Conservation (phyloP, 2,113 vertebrate species). For the Megaleporinus macrocephalus region DNA sequence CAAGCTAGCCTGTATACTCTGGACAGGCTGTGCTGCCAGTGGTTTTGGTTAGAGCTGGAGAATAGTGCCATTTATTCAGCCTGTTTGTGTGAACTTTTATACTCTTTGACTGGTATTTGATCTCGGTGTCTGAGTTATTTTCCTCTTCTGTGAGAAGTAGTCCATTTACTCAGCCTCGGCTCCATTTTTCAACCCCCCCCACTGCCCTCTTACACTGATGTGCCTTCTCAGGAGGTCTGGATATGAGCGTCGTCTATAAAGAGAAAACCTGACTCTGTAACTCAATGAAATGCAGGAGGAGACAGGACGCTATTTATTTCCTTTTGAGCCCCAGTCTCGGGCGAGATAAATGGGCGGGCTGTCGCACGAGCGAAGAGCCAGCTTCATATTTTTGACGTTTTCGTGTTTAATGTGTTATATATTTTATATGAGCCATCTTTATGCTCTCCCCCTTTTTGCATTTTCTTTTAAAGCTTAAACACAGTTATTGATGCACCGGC, state of each 20-base stretch:
- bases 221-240: slow-evolving; percentile 59
- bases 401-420: slow-evolving; percentile 81
- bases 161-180: slow-evolving; percentile 19
- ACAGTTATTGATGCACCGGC: slow-evolving; percentile 92
- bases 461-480: slow-evolving; percentile 95
- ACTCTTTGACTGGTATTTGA: slow-evolving; percentile 42
- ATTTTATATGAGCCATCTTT: slow-evolving; percentile 76
- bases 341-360: slow-evolving; percentile 78
- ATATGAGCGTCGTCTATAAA: slow-evolving; percentile 67
- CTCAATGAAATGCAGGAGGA: slow-evolving; percentile 74
- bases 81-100: slow-evolving; percentile 37
- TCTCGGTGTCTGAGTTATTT: slow-evolving; percentile 46
- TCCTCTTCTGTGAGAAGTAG: slow-evolving; percentile 26
- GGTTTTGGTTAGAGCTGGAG: slow-evolving; percentile 20
- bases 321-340: slow-evolving; percentile 63
- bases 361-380: slow-evolving; percentile 74
- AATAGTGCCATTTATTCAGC: slow-evolving; percentile 20
- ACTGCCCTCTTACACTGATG: slow-evolving; percentile 44
- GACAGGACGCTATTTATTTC: slow-evolving; percentile 75
- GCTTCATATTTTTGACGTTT: slow-evolving; percentile 85
- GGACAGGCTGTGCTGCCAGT: not conserved
- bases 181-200: slow-evolving; percentile 31
- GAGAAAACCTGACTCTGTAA: slow-evolving; percentile 75
- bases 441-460: slow-evolving; percentile 76
- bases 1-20: not conserved